Evolutionary conservation across 1,140 invertebrate species (phyloP), one percentile per base, ranked within the genome.

Genomic region (Ips typographus): DNA sequence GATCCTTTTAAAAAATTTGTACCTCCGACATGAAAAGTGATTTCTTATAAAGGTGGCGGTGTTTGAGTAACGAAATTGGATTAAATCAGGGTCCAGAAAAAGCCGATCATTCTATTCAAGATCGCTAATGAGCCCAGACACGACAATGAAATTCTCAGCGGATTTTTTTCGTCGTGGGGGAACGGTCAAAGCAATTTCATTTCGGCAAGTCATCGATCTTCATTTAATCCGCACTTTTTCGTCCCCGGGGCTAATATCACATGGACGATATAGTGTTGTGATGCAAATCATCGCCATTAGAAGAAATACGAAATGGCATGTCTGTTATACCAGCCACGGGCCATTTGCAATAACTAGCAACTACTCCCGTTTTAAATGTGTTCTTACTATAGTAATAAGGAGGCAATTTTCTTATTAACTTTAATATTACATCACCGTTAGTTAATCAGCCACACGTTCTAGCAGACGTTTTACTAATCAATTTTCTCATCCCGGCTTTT

Each of bases 361-460:
- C 22, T 22, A 22, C 22, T 22, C 22, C 22, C 22, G 22, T 22
- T 22, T 22, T 22, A 22, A 22, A 22, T 22, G 22, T 22, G 22
- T 22, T 22, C 22, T 22, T 22, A 22, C 22, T 22, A 22, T 22
- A 22, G 22, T 22, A 22, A 22, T 22, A 22, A 22, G 22, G 22
- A 22, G 22, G 22, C 22, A 22, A 22, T 22, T 22, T 22, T 22
- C 22, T 22, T 22, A 22, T 22, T 22, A 22, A 22, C 22, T 22
- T 49, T 49, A 49, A 49, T 6, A 49, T 49, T 49, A 49, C 44
- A 49, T 49, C 44, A 49, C 44, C 44, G 44, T 49, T 49, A 49
- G 22, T 22, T 49, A 49, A 49, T 49, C 44, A 49, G 22, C 22
- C 22, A 22, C 22, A 22, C 22, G 22, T 22, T 22, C 0, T 22